Evolutionary conservation across 1,140 invertebrate genomes (phyloP).

Genomic region (Drosophila mauritiana): DNA sequence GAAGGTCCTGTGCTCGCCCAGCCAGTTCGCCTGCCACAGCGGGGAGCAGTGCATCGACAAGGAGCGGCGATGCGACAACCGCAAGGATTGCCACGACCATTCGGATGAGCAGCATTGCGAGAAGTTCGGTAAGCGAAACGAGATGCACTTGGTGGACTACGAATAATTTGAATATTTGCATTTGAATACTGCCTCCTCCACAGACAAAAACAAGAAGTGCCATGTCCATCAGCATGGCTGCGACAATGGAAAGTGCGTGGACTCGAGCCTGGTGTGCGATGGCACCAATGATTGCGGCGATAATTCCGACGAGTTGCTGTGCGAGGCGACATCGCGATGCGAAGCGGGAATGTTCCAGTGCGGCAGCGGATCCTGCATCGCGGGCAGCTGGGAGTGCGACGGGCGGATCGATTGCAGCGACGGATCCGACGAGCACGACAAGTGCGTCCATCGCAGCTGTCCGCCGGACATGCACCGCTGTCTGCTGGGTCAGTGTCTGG

Average conservation of each 20-base stretch:
- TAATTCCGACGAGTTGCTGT: slow-evolving; percentile 88
- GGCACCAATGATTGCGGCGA: slow-evolving; percentile 88
- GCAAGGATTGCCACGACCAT: slow-evolving; percentile 90
- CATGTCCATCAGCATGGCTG: slow-evolving; percentile 91
- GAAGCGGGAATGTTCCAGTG: slow-evolving; percentile 85
- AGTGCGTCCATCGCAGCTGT: slow-evolving; percentile 85
- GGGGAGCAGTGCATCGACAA: slow-evolving; percentile 84
- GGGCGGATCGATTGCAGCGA: slow-evolving; percentile 89
- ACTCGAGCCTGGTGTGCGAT: slow-evolving; percentile 87
- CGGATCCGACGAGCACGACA: slow-evolving; percentile 88
- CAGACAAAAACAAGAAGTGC: slow-evolving; percentile 83
- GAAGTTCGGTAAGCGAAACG: slow-evolving; percentile 70
- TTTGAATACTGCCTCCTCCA: neutral
- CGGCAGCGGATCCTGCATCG: slow-evolving; percentile 88
- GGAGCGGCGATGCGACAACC: slow-evolving; percentile 88
- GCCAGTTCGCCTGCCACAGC: slow-evolving; percentile 88
- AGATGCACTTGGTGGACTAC: neutral
- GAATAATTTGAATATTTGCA: neutral
- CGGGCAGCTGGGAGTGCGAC: slow-evolving; percentile 90
- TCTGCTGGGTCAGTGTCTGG: slow-evolving; percentile 85
- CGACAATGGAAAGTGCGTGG: slow-evolving; percentile 92
- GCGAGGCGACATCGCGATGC: slow-evolving; percentile 84
- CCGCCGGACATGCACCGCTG: slow-evolving; percentile 84
- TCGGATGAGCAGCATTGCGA: slow-evolving; percentile 90
- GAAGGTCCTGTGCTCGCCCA: slow-evolving; percentile 85